Base-by-base conservation (phyloP, 2,888 invertebrate species). In the Phoronis australis region DNA sequence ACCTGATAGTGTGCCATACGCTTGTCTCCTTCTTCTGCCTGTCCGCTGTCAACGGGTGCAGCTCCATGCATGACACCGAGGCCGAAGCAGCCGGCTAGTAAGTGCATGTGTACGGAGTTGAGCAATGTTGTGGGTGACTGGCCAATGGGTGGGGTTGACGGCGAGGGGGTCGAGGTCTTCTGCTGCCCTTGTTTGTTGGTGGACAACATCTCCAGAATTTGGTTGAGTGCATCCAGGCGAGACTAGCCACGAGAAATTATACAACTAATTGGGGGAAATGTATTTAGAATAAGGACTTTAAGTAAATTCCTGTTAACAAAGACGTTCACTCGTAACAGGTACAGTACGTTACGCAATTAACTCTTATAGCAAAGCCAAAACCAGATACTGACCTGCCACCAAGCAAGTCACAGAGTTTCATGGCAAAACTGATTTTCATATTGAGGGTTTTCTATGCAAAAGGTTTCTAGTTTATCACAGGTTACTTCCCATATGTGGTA, bases 61-160 rank as follows among this genome's bases (percentile, higher is more conserved):
- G 65, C 64, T 18, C 62, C 54, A 4, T 64, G 62, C 4, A 66
- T 48, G 12, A 55, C 54, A 25, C 62, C 78, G 38, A 83, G 75
- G 22, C 80, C 80, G 58, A 82, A 82, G 60, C 80, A 82, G 9
- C 82, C 82, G 18, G 80, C 78, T 45, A 83, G 62, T 2, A 83
- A 68, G 60, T 81, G 81, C 35, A 81, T 78, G 55, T 82, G 80
- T 20, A 81, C 77, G 54, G 74, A 73, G 51, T 66, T 63, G 9
- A 73, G 60, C 40, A 75, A 56, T 0, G 75, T 71, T 4, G 73
- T 68, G 18, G 61, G 57, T 45, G 52, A 58, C 45, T 4, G 55
- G 60, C 12, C 48, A 48, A 31, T 44, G 31, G 9, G 31, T 31
- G 31, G 15, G 31, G 31, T 15, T 12, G 31, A 31, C 9, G 15